Evolutionary conservation across 2,888 invertebrate species (phyloP), one percentile per base, ranked within the genome.

Genomic region (Cremastinae sp.): DNA sequence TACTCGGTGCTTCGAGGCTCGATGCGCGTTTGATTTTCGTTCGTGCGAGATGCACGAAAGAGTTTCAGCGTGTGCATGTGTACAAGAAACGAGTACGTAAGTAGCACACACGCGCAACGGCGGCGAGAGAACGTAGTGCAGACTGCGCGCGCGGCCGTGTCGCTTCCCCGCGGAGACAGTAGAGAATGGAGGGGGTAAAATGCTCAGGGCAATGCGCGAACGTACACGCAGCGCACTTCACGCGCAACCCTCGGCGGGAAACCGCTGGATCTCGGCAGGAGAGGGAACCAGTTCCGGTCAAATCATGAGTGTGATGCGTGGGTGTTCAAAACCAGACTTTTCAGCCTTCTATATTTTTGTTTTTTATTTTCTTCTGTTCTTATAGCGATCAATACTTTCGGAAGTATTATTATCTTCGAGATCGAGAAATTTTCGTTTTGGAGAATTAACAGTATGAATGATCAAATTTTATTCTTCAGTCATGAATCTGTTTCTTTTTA

Each of bases 291-390:
- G 78, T 78, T 75, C 69, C 72, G 72, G 71, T 75, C 72, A 51
- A 49, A 68, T 58, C 69, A 68, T 68, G 75, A 78, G 62, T 69
- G 71, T 68, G 72, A 75, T 75, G 74, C 68, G 74, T 72, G 69
- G 72, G 75, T 51, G 62, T 66, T 61, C 28, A 10, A 70, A 69
- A 70, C 66, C 61, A 41, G 37, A 58, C 61, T 22, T 28, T 45
- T 70, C 41, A 14, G 14, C 8, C 41, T 66, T 45, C n/a, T 9
- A 28, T 49, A 16, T 66, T 55, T 47, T 14, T 58, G 8, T 61
- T 16, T 37, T 39, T 35, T 47, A 7, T 12, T 56, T 65, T 49
- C 58, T 49, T 18, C 43, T 18, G 37, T 51, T 41, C 7, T 28
- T 20, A 9, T 41, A 20, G 12, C 51, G 64, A 12, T 10, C 28